Conservation (phyloP, 2,113 vertebrate species). For the Hassar affinis region DNA sequence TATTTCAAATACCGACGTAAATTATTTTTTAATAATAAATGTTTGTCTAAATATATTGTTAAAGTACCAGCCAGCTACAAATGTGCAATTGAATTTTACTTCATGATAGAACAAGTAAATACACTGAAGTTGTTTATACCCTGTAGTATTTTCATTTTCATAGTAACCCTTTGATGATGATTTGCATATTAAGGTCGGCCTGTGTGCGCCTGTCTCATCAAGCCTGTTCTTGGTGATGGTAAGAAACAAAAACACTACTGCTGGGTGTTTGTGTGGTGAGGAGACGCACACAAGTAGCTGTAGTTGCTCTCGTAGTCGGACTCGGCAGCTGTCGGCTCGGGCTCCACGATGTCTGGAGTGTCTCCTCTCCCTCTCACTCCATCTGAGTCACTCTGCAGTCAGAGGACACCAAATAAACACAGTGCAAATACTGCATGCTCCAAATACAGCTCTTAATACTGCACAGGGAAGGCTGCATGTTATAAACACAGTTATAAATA, state of each 20-base stretch:
- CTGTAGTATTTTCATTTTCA: neutral
- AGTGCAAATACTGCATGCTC: neutral
- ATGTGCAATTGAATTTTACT: neutral
- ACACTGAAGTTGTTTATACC: neutral
- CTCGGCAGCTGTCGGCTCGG: constrained; percentile 64
- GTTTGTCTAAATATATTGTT: too few species aligned
- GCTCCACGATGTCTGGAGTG: constrained; percentile 46
- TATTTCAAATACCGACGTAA: too few species aligned
- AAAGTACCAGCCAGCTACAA: neutral
- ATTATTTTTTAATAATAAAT: too few species aligned
- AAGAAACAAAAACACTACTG: neutral
- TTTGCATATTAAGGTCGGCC: neutral
- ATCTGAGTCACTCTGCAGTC: constrained; percentile 32
- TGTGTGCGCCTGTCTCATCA: neutral
- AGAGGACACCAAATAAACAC: neutral
- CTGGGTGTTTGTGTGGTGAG: neutral
- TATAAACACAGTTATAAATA: neutral
- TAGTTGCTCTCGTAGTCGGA: constrained; percentile 76
- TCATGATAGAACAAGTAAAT: neutral
- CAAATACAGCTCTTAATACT: neutral
- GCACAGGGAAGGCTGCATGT: too few species aligned
- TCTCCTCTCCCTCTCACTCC: constrained; percentile 35
- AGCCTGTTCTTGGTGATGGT: neutral
- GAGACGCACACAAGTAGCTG: constrained; percentile 74
- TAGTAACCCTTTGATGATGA: neutral